Percentiles rank a stretch among this genome's conserved stretches.
phyloP scores from a whole-genome alignment of 2,797 vertebrate species.

The Coregonus sp. region DNA sequence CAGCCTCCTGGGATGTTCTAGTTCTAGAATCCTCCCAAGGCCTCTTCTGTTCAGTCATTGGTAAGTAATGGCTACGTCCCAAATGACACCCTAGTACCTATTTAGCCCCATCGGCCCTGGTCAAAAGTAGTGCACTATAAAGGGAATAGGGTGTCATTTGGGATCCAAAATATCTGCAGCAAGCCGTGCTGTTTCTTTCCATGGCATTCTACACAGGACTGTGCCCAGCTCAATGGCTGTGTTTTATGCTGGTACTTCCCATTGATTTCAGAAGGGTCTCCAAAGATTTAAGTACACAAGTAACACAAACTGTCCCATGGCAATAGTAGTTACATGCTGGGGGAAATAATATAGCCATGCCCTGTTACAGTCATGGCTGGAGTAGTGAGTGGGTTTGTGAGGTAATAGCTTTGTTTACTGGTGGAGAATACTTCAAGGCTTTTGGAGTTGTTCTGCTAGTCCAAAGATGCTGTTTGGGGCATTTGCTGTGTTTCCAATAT shows the following conservation, averaged over 20 bases:
- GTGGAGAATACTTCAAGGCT: slow-evolving; percentile 26
- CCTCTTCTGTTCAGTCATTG: neutral
- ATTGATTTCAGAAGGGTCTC: slow-evolving; percentile 60
- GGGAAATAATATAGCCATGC: slow-evolving; percentile 25
- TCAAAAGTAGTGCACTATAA: neutral
- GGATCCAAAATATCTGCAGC: slow-evolving; percentile 20
- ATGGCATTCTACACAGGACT: slow-evolving; percentile 27
- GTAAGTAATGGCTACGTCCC: neutral
- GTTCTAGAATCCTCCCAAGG: neutral
- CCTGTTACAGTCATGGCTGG: slow-evolving; percentile 36
- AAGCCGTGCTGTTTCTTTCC: neutral
- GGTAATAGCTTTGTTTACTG: slow-evolving; percentile 44
- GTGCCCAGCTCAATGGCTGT: slow-evolving; percentile 35
- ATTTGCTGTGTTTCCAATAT: too few species aligned
- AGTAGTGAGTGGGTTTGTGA: slow-evolving; percentile 30
- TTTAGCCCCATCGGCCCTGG: neutral
- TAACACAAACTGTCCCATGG: slow-evolving; percentile 57
- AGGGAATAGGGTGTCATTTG: neutral
- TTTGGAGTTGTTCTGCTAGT: slow-evolving; percentile 22
- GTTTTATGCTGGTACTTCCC: slow-evolving; percentile 52
- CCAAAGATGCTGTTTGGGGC: slow-evolving; percentile 13
- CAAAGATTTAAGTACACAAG: slow-evolving; percentile 66
- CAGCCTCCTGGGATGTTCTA: neutral
- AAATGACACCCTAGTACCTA: neutral
- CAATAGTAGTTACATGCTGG: slow-evolving; percentile 44